Base-by-base conservation (phyloP, 2,888 invertebrate genomes). In the Nemurella pictetii region DNA sequence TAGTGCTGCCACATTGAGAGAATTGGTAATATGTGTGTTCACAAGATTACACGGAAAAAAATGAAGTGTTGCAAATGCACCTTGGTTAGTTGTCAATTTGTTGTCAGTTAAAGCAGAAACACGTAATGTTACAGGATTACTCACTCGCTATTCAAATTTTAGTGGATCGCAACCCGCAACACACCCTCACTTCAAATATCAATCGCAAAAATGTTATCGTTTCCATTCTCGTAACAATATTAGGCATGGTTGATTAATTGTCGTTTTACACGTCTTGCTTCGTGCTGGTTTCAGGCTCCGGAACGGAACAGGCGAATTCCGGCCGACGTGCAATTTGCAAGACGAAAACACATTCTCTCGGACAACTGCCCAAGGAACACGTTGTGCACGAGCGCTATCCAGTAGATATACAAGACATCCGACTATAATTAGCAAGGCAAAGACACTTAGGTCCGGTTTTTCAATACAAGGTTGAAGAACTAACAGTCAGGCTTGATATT, bases 21-120 rank as follows among this genome's bases (percentile, higher is more conserved):
- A 29, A 75, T 3, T 82, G 36, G 72, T 82, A 82, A 72, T 55
- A 55, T 82, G 55, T 82, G 72, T 82, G 82, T 55, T 55, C 30
- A 80, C 80, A 80, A 35, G 80, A 80, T 35, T 82, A 83, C 84
- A 85, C 55, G 36, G 86, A 85, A 86, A 86, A n/a, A 86, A 87
- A 86, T 85, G 80, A 86, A 86, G 87, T 88, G 90, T 91, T 91
- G 91, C 91, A 91, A 91, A 91, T 91, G 91, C 90, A 91, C 90
- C 90, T 89, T 89, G 89, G 89, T 91, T 90, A 91, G 90, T 86
- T 84, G 84, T 82, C 82, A 82, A 28, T 82, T 81, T 86, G 55
- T 84, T 78, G 84, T 84, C 55, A 86, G 84, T 86, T 35, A 77
- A 87, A 86, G 86, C 85, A 85, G 29, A 85, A 83, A 82, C 75